Evolutionary conservation across 2,797 vertebrate genomes (phyloP).

Genomic region (Neolamprologus multifasciatus): DNA sequence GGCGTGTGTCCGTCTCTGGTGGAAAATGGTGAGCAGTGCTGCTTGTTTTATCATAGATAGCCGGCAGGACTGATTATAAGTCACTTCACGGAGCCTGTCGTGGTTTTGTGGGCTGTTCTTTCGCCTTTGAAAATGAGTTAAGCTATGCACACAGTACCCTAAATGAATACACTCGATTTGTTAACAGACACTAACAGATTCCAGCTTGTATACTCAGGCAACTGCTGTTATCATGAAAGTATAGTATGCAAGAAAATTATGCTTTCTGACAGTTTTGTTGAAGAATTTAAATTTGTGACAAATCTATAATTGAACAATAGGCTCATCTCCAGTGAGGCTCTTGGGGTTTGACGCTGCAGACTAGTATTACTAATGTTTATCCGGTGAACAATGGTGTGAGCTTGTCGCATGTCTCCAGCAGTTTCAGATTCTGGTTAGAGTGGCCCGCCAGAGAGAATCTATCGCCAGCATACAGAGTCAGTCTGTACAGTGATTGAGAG

Average conservation of each 20-base stretch:
- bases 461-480: background rate
- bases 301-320: background rate
- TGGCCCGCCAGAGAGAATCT: background rate
- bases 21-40: background rate
- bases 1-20: background rate
- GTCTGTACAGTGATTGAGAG: accelerated
- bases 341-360: background rate
- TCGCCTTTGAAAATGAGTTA: background rate
- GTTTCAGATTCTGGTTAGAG: background rate
- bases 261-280: background rate
- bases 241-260: background rate
- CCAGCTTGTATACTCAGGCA: accelerated
- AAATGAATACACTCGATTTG: background rate
- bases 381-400: background rate
- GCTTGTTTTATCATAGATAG: background rate
- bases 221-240: background rate
- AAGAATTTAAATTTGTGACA: background rate
- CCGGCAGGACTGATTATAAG: background rate
- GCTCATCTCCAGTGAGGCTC: background rate
- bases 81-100: background rate
- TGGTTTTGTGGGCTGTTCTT: background rate
- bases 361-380: background rate
- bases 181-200: background rate
- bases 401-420: background rate
- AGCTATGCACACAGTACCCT: background rate